Evolutionary conservation across 2,113 vertebrate species (phyloP).

Genomic region (Rattus norvegicus): DNA sequence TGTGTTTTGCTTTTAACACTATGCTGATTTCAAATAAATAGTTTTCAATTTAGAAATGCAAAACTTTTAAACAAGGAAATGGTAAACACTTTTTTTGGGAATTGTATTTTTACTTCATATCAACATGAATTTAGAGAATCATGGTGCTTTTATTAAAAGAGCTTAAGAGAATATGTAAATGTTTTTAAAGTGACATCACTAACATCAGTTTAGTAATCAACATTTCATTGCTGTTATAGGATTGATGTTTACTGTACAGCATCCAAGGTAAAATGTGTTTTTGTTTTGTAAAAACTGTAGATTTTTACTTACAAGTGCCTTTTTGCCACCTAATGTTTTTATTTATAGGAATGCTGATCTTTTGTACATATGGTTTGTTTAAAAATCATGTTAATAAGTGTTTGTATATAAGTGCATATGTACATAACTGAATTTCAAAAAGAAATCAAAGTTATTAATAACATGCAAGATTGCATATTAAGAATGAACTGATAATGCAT

Average conservation of each 20-base stretch:
- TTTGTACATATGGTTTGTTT: slow-evolving; percentile 90
- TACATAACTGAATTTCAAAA: slow-evolving; percentile 85
- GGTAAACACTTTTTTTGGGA: slow-evolving; percentile 81
- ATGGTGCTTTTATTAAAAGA: slow-evolving; percentile 88
- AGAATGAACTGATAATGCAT: slow-evolving; percentile 81
- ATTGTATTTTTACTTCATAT: slow-evolving; percentile 85
- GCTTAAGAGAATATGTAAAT: slow-evolving; percentile 85
- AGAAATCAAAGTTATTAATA: slow-evolving; percentile 83
- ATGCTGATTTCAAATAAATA: slow-evolving; percentile 76
- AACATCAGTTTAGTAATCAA: slow-evolving; percentile 83
- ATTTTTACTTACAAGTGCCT: slow-evolving; percentile 93
- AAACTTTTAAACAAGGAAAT: slow-evolving; percentile 69
- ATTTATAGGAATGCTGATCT: slow-evolving; percentile 91
- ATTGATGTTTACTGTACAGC: slow-evolving; percentile 88
- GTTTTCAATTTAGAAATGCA: slow-evolving; percentile 75
- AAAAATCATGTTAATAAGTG: slow-evolving; percentile 88
- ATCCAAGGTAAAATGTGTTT: slow-evolving; percentile 85
- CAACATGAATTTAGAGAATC: slow-evolving; percentile 82
- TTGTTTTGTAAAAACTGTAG: slow-evolving; percentile 89
- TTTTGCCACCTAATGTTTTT: slow-evolving; percentile 89
- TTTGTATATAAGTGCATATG: slow-evolving; percentile 89
- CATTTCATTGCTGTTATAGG: slow-evolving; percentile 87
- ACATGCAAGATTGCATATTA: slow-evolving; percentile 79
- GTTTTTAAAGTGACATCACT: slow-evolving; percentile 85
- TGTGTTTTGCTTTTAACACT: slow-evolving; percentile 72